Conservation (phyloP, 2,113 vertebrate genomes). For the Pygoscelis adeliae region DNA sequence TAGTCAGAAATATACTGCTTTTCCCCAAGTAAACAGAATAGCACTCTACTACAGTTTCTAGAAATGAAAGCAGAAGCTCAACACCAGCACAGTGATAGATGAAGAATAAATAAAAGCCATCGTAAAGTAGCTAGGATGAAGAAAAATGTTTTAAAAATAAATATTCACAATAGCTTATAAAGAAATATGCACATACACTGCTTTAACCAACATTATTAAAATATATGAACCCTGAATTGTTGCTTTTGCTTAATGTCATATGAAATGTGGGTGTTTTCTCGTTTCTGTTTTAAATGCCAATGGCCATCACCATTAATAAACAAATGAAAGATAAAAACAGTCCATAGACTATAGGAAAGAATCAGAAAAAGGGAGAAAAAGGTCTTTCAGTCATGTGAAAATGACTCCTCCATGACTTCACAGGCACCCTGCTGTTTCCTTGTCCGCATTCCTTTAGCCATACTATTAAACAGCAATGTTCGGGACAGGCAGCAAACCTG, state of each 20-base stretch:
- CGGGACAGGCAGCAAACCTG: not conserved
- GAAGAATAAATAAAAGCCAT: constrained; percentile 17
- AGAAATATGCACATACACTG: not conserved
- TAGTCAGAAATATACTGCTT: not conserved
- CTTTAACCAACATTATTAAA: constrained; percentile 7
- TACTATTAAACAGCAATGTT: not conserved
- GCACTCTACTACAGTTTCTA: constrained; percentile 22
- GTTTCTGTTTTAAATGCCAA: constrained; percentile 6
- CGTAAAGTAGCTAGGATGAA: not conserved
- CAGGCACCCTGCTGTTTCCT: not conserved
- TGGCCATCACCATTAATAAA: not conserved
- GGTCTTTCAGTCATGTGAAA: not conserved
- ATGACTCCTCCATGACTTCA: not conserved
- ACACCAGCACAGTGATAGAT: not conserved
- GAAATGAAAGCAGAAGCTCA: not conserved
- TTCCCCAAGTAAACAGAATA: constrained; percentile 13
- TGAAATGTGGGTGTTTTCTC: not conserved
- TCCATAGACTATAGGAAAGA: not conserved
- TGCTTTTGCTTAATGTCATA: not conserved
- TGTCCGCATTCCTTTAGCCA: not conserved
- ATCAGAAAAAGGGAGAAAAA: constrained; percentile 1
- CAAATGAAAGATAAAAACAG: not conserved
- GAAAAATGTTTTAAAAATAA: constrained; percentile 11
- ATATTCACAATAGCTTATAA: not conserved
- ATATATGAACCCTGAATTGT: not conserved